Conservation (phyloP, 2,797 vertebrate genomes). For the Chiloscyllium punctatum region DNA sequence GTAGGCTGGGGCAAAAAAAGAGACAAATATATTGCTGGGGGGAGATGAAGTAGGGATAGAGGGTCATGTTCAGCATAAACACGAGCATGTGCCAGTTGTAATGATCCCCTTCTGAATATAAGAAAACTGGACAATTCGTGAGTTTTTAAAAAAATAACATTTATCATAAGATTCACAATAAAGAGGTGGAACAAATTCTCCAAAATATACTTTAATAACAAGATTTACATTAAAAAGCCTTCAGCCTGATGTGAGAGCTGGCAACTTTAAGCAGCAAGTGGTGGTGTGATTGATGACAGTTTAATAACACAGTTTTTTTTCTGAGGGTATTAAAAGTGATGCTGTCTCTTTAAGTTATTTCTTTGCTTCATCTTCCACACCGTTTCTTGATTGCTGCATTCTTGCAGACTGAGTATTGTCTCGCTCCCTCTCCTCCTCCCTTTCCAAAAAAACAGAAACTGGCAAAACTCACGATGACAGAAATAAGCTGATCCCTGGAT, state of each 20-base stretch:
- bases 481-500: not conserved
- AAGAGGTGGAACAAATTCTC: not conserved
- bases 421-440: not conserved
- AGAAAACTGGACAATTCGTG: not conserved
- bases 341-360: slow-evolving; percentile 1
- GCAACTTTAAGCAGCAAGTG: not conserved
- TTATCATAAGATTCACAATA: not conserved
- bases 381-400: not conserved
- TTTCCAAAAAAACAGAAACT: not conserved
- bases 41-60: not conserved
- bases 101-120: not conserved
- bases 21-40: not conserved
- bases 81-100: not conserved
- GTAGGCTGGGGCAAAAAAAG: not conserved
- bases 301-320: not conserved
- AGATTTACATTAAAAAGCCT: not conserved
- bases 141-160: not conserved
- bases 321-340: not conserved
- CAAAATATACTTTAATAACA: not conserved
- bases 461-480: not conserved
- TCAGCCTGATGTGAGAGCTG: not conserved
- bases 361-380: not conserved
- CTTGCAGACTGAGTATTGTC: not conserved
- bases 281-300: not conserved
- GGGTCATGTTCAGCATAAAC: not conserved